phyloP scores from a whole-genome alignment of 2,888 invertebrate genomes.

The Patella caerulea region DNA sequence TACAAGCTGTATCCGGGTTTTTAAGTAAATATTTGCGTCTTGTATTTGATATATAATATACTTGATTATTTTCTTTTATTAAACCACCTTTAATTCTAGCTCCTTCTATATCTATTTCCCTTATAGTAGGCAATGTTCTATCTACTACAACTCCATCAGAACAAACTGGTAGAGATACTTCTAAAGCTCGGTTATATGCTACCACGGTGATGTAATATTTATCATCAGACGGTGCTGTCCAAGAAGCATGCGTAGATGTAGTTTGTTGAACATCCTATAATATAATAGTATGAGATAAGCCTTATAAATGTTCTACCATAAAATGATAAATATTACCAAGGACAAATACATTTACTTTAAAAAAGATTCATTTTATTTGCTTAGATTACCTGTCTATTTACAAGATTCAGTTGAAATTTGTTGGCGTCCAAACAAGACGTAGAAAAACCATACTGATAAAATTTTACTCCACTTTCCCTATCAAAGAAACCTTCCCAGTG shows the following conservation, averaged over 20 bases:
- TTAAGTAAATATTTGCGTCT: background rate
- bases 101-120: slow-evolving; percentile 36
- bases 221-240: slow-evolving; percentile 36
- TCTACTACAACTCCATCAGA: slow-evolving; percentile 54
- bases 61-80: slow-evolving; percentile 15
- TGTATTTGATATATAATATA: background rate
- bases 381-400: too few relatives aligned
- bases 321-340: too few relatives aligned
- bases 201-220: slow-evolving; percentile 51
- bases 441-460: slow-evolving; percentile 48
- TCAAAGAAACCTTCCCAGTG: slow-evolving; percentile 60
- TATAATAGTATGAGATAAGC: background rate
- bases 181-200: slow-evolving; percentile 52
- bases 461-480: slow-evolving; percentile 51
- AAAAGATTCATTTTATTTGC: too few relatives aligned
- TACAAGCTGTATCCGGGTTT: background rate
- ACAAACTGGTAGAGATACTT: slow-evolving; percentile 50
- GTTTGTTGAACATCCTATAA: slow-evolving; percentile 26
- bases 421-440: slow-evolving; percentile 33
- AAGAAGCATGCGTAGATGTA: slow-evolving; percentile 31
- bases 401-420: background rate
- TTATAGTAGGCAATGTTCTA: slow-evolving; percentile 31
- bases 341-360: too few relatives aligned
- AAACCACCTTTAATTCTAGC: slow-evolving; percentile 40
- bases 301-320: too few relatives aligned